phyloP scores from a whole-genome alignment of 2,888 invertebrate species.

The Andricus curvator region DNA sequence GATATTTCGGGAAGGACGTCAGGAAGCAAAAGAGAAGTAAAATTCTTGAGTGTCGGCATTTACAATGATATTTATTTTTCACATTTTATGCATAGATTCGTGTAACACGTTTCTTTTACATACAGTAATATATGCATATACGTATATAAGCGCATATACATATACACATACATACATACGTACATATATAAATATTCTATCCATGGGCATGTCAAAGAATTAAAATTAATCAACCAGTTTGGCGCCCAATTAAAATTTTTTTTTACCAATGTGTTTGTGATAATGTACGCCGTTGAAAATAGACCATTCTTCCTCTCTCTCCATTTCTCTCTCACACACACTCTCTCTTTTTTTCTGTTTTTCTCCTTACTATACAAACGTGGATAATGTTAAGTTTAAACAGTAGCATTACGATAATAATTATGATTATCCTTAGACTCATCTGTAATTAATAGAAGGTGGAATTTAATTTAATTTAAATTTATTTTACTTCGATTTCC shows the following conservation, averaged over 20 bases:
- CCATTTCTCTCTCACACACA: slow-evolving; percentile 51
- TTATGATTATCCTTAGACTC: slow-evolving; percentile 57
- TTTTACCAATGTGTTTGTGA: slow-evolving; percentile 15
- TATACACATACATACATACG: slow-evolving; percentile 9
- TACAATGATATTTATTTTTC: slow-evolving; percentile 38
- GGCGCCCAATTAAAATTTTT: slow-evolving; percentile 63
- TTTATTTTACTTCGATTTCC: slow-evolving; percentile 50
- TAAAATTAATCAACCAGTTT: slow-evolving; percentile 68
- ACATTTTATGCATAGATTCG: slow-evolving; percentile 27
- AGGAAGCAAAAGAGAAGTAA: slow-evolving; percentile 39
- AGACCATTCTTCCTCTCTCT: slow-evolving; percentile 45
- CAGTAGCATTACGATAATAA: slow-evolving; percentile 55
- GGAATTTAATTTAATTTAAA: slow-evolving; percentile 35
- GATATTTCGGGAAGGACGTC: slow-evolving; percentile 31
- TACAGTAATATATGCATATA: slow-evolving; percentile 24
- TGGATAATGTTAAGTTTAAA: slow-evolving; percentile 59
- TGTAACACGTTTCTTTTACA: slow-evolving; percentile 30
- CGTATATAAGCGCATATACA: slow-evolving; percentile 14
- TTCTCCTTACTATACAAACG: slow-evolving; percentile 64
- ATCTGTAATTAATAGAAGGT: slow-evolving; percentile 56
- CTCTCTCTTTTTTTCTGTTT: slow-evolving; percentile 52
- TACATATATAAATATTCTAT: slow-evolving; percentile 65
- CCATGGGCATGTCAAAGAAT: slow-evolving; percentile 68
- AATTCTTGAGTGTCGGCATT: slow-evolving; percentile 35
- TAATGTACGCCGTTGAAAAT: slow-evolving; percentile 50